A percentile compares a stretch with the other conserved stretches of the same genome.
Conservation (phyloP, 2,888 invertebrate genomes). For the Leucania comma region DNA sequence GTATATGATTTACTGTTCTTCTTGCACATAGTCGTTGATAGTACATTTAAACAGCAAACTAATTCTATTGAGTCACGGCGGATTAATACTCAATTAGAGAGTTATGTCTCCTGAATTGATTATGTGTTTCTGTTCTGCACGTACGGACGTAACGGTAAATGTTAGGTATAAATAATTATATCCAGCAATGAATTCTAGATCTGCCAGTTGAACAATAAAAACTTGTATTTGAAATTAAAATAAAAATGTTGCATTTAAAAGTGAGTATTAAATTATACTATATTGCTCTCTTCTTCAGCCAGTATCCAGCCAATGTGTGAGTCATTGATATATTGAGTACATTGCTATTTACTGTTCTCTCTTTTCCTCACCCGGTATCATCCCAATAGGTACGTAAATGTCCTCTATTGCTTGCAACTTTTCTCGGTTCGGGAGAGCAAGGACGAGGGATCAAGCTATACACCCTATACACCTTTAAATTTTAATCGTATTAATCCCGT, state of each 20-base stretch:
- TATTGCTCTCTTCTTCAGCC: neutral
- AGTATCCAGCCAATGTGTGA: too few relatives aligned
- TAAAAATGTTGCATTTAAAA: slow-evolving; percentile 18
- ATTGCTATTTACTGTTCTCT: too few relatives aligned
- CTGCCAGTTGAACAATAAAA: too few relatives aligned
- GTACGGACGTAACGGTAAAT: neutral
- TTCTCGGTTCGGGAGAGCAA: too few relatives aligned
- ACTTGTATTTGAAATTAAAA: neutral
- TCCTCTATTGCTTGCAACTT: too few relatives aligned
- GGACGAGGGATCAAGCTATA: too few relatives aligned
- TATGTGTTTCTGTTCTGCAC: slow-evolving; percentile 5
- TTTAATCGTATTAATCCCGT: too few relatives aligned
- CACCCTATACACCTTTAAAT: too few relatives aligned
- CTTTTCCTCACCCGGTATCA: neutral
- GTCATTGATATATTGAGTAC: too few relatives aligned
- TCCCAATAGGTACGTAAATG: too few relatives aligned
- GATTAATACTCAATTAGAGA: slow-evolving; percentile 47
- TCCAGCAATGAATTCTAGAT: neutral
- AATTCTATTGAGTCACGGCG: slow-evolving; percentile 43
- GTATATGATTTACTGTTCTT: neutral
- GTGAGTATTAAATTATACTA: slow-evolving; percentile 22
- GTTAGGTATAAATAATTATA: neutral
- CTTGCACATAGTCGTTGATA: neutral
- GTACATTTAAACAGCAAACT: slow-evolving; percentile 6
- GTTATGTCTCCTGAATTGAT: slow-evolving; percentile 40